Evolutionary conservation across 2,797 vertebrate species (phyloP).

Genomic region (Falco peregrinus): DNA sequence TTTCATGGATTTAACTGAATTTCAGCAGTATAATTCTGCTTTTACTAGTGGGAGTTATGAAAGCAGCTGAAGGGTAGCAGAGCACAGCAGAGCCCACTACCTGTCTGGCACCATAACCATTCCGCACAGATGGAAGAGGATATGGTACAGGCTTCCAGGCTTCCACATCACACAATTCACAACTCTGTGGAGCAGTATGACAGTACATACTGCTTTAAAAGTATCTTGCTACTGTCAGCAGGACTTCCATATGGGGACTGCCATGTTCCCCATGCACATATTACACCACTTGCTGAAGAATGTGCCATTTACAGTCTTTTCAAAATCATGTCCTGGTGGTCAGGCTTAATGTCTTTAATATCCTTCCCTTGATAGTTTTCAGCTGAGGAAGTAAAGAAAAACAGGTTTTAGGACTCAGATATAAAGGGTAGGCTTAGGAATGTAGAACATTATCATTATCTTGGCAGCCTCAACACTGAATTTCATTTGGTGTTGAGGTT

Average conservation of each 20-base stretch:
- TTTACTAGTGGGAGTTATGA: constrained; percentile 46
- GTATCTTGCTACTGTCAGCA: constrained; percentile 1
- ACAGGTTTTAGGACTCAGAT: not conserved
- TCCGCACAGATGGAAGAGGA: constrained; percentile 14
- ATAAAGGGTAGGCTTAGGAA: not conserved
- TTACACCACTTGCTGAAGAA: not conserved
- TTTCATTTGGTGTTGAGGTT: not conserved
- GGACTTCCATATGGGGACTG: not conserved
- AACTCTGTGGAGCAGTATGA: not conserved
- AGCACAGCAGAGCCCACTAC: constrained; percentile 33
- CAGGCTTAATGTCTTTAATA: not conserved
- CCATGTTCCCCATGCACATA: not conserved
- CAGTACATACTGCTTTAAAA: not conserved
- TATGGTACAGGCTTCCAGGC: not conserved
- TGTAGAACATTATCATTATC: not conserved
- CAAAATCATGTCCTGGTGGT: not conserved
- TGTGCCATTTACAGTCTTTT: not conserved
- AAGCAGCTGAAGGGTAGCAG: constrained; percentile 52
- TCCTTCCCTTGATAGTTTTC: not conserved
- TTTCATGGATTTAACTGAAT: constrained; percentile 13
- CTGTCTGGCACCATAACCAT: constrained; percentile 36
- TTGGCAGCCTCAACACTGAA: not conserved
- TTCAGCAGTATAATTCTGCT: constrained; percentile 6
- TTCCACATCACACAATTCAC: not conserved
- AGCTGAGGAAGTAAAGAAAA: not conserved